phyloP scores from a whole-genome alignment of 53 echinoderm and acorn worm species.

The Astropecten irregularis region DNA sequence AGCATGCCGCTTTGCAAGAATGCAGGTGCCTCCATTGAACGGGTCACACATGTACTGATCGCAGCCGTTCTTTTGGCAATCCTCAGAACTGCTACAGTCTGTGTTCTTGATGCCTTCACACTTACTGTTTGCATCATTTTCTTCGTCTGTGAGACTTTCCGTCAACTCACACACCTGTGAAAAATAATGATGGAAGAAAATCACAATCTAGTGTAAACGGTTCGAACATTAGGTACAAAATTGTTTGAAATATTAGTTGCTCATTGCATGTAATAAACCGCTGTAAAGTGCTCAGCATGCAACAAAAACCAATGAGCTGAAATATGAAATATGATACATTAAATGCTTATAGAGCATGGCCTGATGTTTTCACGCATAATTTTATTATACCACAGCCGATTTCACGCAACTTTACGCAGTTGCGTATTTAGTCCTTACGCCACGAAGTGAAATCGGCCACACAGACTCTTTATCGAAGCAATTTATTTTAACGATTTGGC shows the following conservation, averaged over 20 bases:
- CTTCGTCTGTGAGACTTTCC: not conserved
- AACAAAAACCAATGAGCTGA: not conserved
- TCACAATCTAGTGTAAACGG: too few species aligned
- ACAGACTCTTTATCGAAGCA: too few species aligned
- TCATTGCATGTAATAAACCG: not conserved
- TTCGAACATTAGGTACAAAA: too few species aligned
- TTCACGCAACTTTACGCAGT: too few species aligned
- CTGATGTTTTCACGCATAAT: too few species aligned
- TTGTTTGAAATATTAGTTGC: not conserved
- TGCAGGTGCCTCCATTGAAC: not conserved
- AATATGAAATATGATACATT: too few species aligned
- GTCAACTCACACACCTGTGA: not conserved
- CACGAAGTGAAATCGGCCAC: too few species aligned
- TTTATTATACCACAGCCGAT: too few species aligned
- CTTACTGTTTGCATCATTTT: not conserved
- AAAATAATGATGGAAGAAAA: not conserved
- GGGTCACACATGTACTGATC: slow-evolving; percentile 8
- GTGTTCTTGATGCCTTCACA: not conserved
- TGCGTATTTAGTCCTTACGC: too few species aligned
- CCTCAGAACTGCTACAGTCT: not conserved
- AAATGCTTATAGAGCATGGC: too few species aligned
- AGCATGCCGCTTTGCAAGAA: not conserved
- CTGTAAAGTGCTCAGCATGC: not conserved
- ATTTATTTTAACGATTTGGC: too few species aligned
- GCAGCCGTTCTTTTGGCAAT: not conserved